Evolutionary conservation across 2,797 vertebrate genomes (phyloP), one percentile per base, ranked within the genome.

Genomic region (Pagetopsis macropterus): DNA sequence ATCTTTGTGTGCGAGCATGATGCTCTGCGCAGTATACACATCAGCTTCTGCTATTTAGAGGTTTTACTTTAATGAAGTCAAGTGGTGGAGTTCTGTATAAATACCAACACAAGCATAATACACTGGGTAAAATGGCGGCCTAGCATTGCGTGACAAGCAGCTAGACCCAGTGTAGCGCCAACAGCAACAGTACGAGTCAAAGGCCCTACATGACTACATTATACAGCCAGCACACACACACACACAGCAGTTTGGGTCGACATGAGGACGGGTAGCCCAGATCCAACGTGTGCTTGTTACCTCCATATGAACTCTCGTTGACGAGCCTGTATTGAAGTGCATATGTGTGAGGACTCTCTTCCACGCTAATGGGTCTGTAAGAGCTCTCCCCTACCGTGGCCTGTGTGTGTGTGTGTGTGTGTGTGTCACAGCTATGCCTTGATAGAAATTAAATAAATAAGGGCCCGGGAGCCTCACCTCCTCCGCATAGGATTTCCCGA

Each of bases 401-500:
- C 84, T 87, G 23, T 66, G 19, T 70, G 78, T 58, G 51, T 51
- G 23, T 64, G 48, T 57, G 48, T 66, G 19, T 70, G 78, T 58
- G 90, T 90, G 89, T 91, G 80, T 93, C 93, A 94, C 87, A 65
- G 83, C 76, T 84, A 89, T 73, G 83, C 82, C n/a, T 43, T 87
- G 84, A 81, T 83, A 81, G 48, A 86, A 91, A 82, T 78, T 3
- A 86, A 90, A 89, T 80, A 87, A 86, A 86, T 75, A 84, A 82
- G 60, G 59, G 70, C 68, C 72, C 73, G 82, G 78, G 86, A 90
- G 68, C 72, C 96, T 95, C 93, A 98, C 98, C 96, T 98, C 95
- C 93, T 97, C 95, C 62, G 96, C 96, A 82, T 99, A 99, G 73
- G 96, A 96, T 93, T 98, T 99, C 88, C 98, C 98, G 80, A 99